Evolutionary conservation across 1,140 invertebrate genomes (phyloP).

Genomic region (Diachasma alloeum): DNA sequence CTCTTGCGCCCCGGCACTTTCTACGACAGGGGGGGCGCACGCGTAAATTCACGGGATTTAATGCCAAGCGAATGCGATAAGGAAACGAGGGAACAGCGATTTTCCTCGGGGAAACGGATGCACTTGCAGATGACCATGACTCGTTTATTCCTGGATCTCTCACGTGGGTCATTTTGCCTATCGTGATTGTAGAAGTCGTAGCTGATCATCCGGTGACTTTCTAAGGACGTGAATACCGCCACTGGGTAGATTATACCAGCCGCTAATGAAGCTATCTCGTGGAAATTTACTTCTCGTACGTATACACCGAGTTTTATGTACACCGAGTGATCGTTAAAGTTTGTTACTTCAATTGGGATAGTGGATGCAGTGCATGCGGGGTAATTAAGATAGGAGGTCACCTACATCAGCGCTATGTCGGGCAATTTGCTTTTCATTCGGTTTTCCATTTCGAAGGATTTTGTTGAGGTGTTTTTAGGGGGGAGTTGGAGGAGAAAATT

Average conservation of each 20-base stretch:
- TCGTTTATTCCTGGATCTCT: neutral
- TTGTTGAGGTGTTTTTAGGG: neutral
- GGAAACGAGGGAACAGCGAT: neutral
- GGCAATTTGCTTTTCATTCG: slow-evolving; percentile 38
- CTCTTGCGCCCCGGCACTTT: neutral
- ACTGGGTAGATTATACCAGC: slow-evolving; percentile 43
- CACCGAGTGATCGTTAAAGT: slow-evolving; percentile 49
- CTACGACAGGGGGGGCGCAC: neutral
- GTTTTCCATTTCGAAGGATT: neutral
- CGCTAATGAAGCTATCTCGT: slow-evolving; percentile 57
- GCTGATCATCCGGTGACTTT: slow-evolving; percentile 50
- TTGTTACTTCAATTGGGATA: slow-evolving; percentile 45
- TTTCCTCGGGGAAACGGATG: neutral
- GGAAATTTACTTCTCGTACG: slow-evolving; percentile 24
- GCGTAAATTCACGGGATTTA: slow-evolving; percentile 17
- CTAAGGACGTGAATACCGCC: slow-evolving; percentile 44
- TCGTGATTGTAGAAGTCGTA: slow-evolving; percentile 34
- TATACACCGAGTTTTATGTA: slow-evolving; percentile 6
- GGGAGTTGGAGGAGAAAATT: neutral
- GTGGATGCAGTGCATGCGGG: slow-evolving; percentile 28
- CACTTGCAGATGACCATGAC: slow-evolving; percentile 12
- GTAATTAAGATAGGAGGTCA: slow-evolving; percentile 59
- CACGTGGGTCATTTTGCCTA: slow-evolving; percentile 5
- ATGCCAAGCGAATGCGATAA: neutral
- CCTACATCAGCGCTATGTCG: slow-evolving; percentile 52